Evolutionary conservation across 2,113 vertebrate genomes (phyloP).

Genomic region (Periophthalmus modestus): DNA sequence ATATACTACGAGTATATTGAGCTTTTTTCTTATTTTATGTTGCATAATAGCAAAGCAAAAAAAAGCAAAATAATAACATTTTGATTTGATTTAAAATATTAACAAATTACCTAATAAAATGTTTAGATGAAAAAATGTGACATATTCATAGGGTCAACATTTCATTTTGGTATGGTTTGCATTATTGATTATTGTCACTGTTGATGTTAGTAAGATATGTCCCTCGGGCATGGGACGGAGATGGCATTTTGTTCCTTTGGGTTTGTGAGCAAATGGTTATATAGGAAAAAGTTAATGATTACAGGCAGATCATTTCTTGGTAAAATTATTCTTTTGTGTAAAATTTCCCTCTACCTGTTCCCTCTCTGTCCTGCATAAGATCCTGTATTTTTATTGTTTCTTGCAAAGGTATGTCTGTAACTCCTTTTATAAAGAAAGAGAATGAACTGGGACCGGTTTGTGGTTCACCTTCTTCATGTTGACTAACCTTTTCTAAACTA

Average conservation of each 20-base stretch:
- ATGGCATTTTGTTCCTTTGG: neutral
- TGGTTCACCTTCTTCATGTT: slow-evolving; percentile 7
- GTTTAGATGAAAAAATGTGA: no score
- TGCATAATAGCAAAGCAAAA: no score
- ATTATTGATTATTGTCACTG: neutral
- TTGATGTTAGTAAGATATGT: neutral
- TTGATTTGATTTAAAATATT: no score
- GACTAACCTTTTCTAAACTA: slow-evolving; percentile 26
- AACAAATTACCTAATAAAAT: no score
- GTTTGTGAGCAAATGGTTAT: neutral
- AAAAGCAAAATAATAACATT: no score
- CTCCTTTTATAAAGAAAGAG: neutral
- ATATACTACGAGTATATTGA: no score
- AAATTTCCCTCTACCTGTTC: slow-evolving; percentile 19
- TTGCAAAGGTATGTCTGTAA: slow-evolving; percentile 62
- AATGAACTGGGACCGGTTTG: slow-evolving; percentile 17
- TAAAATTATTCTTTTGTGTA: neutral
- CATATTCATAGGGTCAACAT: no score
- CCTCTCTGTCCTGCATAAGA: slow-evolving; percentile 58
- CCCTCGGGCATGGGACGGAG: no score
- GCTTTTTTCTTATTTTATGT: neutral
- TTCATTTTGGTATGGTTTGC: neutral
- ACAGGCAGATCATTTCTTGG: neutral
- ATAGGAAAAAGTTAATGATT: neutral
- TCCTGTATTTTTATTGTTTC: slow-evolving; percentile 75